A percentile compares a stretch with the other conserved stretches of the same genome.
Evolutionary conservation across 2,113 vertebrate genomes (phyloP).

Genomic region (Thunnus thynnus): DNA sequence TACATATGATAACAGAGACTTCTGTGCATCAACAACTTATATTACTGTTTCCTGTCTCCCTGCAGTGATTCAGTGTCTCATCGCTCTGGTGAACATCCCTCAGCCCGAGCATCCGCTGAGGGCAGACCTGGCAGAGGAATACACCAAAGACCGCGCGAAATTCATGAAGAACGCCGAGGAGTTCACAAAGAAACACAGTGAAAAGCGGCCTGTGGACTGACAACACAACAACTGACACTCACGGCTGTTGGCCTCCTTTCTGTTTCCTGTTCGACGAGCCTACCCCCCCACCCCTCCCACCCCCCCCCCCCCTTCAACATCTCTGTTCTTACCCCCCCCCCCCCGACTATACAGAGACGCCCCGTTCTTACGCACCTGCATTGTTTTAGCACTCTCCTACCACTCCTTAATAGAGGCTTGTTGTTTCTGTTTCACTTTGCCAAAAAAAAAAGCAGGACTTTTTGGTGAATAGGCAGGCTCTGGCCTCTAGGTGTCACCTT

Average conservation of each 20-base stretch:
- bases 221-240: constrained; percentile 33
- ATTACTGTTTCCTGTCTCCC: background rate
- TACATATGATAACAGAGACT: too few species aligned
- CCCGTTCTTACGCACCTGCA: constrained; percentile 43
- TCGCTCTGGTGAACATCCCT: constrained; percentile 94
- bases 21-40: too few species aligned
- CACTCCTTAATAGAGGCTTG: constrained; percentile 49
- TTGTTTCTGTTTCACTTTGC: constrained; percentile 88
- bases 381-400: constrained; percentile 80
- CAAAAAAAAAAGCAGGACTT: constrained; percentile 89
- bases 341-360: constrained; percentile 36
- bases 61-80: constrained; percentile 94
- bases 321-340: constrained; percentile 10
- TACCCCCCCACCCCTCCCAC: too few species aligned
- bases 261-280: constrained; percentile 37
- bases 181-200: constrained; percentile 99
- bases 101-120: constrained; percentile 96
- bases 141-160: constrained; percentile 97
- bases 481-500: constrained; percentile 88
- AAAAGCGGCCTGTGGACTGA: constrained; percentile 98
- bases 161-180: constrained; percentile 99
- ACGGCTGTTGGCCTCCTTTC: constrained; percentile 17
- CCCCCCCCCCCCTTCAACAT: constrained; percentile 10
- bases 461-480: constrained; percentile 74
- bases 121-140: constrained; percentile 98